phyloP scores from a whole-genome alignment of 2,797 vertebrate species.

The Eulemur mongoz region DNA sequence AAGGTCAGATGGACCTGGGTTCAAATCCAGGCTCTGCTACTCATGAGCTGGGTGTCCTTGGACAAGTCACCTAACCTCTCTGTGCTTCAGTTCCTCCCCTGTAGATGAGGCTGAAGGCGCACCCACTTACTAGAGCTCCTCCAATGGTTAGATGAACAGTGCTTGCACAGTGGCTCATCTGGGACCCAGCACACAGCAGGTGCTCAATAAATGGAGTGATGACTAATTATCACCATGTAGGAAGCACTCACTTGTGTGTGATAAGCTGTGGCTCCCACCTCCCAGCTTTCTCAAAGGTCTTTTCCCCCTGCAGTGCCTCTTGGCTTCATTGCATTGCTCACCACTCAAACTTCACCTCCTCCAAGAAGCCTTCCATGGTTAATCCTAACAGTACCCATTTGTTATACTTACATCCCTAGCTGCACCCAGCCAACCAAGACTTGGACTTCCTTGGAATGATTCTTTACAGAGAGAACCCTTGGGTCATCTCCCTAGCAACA shows the following conservation, averaged over 20 bases:
- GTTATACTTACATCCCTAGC: neutral
- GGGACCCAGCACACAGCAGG: neutral
- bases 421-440: neutral
- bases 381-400: neutral
- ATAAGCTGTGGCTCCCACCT: neutral
- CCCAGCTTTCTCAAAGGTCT: neutral
- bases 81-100: neutral
- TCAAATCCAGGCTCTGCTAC: neutral
- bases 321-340: neutral
- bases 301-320: neutral
- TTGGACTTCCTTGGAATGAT: neutral
- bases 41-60: neutral
- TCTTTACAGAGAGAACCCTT: neutral
- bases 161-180: neutral
- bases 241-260: neutral
- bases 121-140: neutral
- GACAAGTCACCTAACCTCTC: neutral
- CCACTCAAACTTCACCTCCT: neutral
- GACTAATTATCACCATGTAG: neutral
- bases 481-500: neutral
- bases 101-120: neutral
- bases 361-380: neutral
- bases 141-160: neutral
- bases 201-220: neutral
- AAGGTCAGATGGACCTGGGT: neutral